These are phyloP conservation scores for Arge pagana DNA, from an alignment of 2,888 invertebrate species.

Conservation along the genomic window DNA sequence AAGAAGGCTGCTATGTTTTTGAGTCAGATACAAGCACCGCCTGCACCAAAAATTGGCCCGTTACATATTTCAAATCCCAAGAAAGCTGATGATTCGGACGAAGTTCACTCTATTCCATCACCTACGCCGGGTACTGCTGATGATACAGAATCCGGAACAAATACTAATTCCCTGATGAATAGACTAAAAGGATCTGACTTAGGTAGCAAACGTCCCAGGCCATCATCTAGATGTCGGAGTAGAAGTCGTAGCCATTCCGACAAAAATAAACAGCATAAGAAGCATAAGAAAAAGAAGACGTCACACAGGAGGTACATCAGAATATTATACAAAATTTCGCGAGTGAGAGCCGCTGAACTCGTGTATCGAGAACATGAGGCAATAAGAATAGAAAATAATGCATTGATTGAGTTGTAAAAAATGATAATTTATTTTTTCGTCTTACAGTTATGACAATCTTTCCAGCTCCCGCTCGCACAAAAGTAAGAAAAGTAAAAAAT, in stretches of 20 bases:
- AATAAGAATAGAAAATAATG: neutral
- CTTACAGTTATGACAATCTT: constrained; percentile 47
- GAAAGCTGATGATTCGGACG: constrained; percentile 46
- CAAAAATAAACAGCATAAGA: constrained; percentile 52
- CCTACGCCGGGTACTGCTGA: constrained; percentile 39
- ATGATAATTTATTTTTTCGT: constrained; percentile 24
- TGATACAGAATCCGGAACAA: constrained; percentile 32
- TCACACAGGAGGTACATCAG: constrained; percentile 59
- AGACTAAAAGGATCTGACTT: constrained; percentile 49
- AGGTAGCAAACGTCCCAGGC: constrained; percentile 45
- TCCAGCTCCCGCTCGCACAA: constrained; percentile 51
- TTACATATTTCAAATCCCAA: constrained; percentile 10
- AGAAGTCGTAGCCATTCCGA: constrained; percentile 44
- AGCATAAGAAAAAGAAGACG: constrained; percentile 59
- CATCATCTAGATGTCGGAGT: constrained; percentile 49
- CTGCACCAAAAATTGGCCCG: constrained; percentile 27
- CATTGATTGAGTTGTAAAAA: neutral
- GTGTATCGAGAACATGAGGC: no score
- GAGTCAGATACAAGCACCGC: constrained; percentile 59
- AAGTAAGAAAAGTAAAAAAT: constrained; percentile 52
- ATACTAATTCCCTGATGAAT: constrained; percentile 47
- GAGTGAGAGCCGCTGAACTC: no score
- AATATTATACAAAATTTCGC: neutral
- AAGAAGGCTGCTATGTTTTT: constrained; percentile 83
- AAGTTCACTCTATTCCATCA: constrained; percentile 49